Conservation (phyloP, 2,113 vertebrate species). For the Charina bottae region DNA sequence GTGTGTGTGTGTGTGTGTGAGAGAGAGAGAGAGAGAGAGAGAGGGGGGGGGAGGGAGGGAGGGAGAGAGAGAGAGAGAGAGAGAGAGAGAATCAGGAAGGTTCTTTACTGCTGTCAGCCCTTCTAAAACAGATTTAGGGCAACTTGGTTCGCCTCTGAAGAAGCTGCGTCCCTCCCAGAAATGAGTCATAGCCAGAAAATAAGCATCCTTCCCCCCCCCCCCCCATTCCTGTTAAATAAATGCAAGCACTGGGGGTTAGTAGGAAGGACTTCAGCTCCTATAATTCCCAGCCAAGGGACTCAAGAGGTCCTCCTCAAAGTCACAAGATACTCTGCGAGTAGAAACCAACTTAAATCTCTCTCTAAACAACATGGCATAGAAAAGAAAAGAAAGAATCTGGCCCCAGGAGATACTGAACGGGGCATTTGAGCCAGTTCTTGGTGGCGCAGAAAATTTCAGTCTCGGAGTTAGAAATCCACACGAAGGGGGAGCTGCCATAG, state of each 20-base stretch:
- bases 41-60: no score
- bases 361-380: neutral
- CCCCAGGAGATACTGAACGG: neutral
- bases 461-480: neutral
- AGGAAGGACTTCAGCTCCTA: neutral
- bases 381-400: no score
- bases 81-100: neutral
- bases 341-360: neutral
- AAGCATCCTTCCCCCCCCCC: neutral
- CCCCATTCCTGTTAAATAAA: neutral
- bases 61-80: no score
- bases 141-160: neutral
- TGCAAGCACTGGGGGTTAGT: neutral
- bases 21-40: no score
- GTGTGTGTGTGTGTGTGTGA: no score
- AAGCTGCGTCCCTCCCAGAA: conserved; percentile 59
- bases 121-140: neutral
- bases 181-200: conserved; percentile 76
- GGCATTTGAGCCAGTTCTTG: neutral
- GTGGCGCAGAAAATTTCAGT: neutral
- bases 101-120: neutral
- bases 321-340: neutral
- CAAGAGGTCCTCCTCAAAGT: neutral
- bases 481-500: neutral
- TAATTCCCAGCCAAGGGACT: neutral